Percentiles rank a stretch among this genome's conserved stretches.
Evolutionary conservation across 1,140 invertebrate species (phyloP).

Genomic region (Drosophila nigrodunni): DNA sequence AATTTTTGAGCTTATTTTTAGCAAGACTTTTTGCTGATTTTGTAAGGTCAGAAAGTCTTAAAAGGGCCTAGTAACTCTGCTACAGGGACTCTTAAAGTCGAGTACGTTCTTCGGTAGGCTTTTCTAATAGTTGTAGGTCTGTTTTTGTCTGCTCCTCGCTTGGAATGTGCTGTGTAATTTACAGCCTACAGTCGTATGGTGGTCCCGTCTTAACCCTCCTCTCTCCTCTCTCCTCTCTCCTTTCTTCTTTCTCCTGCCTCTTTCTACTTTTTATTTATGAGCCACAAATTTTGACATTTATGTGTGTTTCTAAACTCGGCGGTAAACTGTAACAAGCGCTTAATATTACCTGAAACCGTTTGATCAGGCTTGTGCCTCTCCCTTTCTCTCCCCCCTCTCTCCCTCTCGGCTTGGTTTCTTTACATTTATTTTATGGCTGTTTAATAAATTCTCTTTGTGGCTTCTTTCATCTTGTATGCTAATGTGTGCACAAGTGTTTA

Average conservation of each 20-base stretch:
- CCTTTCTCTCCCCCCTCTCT: conserved; percentile 26
- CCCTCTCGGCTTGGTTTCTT: too few species aligned
- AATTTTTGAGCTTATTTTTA: too few species aligned
- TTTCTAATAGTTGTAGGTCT: not conserved
- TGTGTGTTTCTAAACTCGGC: conserved; percentile 30
- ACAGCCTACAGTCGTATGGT: conserved; percentile 47
- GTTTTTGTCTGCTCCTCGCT: conserved; percentile 6
- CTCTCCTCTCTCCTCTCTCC: not conserved
- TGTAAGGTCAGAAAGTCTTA: too few species aligned
- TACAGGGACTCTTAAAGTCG: too few species aligned
- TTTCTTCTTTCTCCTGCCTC: not conserved
- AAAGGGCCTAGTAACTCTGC: too few species aligned
- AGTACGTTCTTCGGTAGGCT: not conserved
- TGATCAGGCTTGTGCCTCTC: conserved; percentile 27
- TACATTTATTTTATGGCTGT: conserved; percentile 44
- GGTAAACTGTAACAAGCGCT: conserved; percentile 41
- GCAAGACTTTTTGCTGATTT: too few species aligned
- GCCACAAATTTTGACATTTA: conserved; percentile 75
- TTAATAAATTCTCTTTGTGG: conserved; percentile 57
- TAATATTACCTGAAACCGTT: conserved; percentile 28
- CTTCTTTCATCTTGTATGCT: conserved; percentile 48
- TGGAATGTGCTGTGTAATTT: conserved; percentile 74
- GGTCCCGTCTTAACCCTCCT: conserved; percentile 6
- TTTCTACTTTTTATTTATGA: conserved; percentile 60
- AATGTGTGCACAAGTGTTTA: conserved; percentile 82